Evolutionary conservation across 2,888 invertebrate genomes (phyloP), one percentile per base, ranked within the genome.

Genomic region (Drosophila hamatofila): DNA sequence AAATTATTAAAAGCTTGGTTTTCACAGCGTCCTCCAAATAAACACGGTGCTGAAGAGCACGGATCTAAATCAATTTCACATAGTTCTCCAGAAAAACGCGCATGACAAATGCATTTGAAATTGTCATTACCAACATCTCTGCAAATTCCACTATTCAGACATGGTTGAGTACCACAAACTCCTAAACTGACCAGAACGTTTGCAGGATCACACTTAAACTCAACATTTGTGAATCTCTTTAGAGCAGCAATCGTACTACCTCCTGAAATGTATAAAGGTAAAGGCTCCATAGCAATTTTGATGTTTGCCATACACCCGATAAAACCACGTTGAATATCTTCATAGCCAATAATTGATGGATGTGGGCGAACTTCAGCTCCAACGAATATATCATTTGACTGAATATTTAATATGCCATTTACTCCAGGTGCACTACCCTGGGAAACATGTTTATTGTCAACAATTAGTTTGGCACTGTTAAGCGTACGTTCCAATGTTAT

Each of bases 231-330:
- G 80, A 96, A 95, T 56, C 95, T 92, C 81, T 95, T 95, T 4
- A 96, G 86, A 3, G 94, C 94, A 2, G 95, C 95, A 9, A 95
- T 94, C n/a, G 94, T 94, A 83, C 94, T 95, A 27, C 94, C 94
- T 1, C 95, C 95, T 2, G 95, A 94, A 93, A 95, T 95, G 84
- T 96, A 95, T 16, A 97, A 92, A 1, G 98, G 97, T 58, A 98
- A 94, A 0, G 95, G 93, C 9, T 95, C 95, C 65, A 96, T 95
- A 62, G 96, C 96, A 56, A 98, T 94, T 67, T 95, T 94, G 35
- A 98, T 95, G 88, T 97, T 97, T 69, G 97, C 96, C 94, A 99
- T 95, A 92, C 99, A 99, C 2, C 98, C 99, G 64, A 96, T 94
- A 92, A 98, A 98, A 0, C 98, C 98, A 73, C 96, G 94, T 52